Conservation (phyloP, 2,113 vertebrate species). For the Pipra filicauda region DNA sequence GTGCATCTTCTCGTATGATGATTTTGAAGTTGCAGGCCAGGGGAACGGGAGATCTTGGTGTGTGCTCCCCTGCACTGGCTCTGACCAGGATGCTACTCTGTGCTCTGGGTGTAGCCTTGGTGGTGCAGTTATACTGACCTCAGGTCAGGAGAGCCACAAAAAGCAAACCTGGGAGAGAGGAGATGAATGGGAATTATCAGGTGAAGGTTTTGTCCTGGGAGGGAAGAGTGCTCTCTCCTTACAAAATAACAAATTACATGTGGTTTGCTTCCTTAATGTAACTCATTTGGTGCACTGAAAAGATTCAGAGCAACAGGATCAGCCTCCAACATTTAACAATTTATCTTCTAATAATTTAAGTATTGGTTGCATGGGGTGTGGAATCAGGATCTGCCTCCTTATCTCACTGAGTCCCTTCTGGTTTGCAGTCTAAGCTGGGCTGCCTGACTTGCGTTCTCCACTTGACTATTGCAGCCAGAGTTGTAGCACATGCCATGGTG, state of each 20-base stretch:
- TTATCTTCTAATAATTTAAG: neutral
- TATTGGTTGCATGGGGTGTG: neutral
- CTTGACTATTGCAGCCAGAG: neutral
- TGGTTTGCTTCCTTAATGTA: neutral
- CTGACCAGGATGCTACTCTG: neutral
- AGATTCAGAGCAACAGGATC: neutral
- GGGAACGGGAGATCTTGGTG: neutral
- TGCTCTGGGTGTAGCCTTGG: neutral
- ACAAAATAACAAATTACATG: neutral
- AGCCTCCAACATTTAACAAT: neutral
- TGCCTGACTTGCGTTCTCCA: neutral
- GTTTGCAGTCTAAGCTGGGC: fast-evolving
- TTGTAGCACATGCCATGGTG: fast-evolving
- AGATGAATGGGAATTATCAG: neutral
- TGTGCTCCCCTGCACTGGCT: neutral
- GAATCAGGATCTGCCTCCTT: neutral
- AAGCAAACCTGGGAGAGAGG: neutral
- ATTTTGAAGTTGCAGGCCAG: neutral
- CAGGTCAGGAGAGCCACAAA: neutral
- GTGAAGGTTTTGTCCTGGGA: neutral
- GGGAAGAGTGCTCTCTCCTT: neutral
- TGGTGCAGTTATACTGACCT: neutral
- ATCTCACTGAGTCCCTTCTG: neutral
- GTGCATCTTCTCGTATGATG: neutral
- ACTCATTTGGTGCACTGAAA: neutral